These are phyloP conservation scores for Rhinichthys osculus DNA, from an alignment of 2,797 vertebrate species.

Conservation along the genomic window DNA sequence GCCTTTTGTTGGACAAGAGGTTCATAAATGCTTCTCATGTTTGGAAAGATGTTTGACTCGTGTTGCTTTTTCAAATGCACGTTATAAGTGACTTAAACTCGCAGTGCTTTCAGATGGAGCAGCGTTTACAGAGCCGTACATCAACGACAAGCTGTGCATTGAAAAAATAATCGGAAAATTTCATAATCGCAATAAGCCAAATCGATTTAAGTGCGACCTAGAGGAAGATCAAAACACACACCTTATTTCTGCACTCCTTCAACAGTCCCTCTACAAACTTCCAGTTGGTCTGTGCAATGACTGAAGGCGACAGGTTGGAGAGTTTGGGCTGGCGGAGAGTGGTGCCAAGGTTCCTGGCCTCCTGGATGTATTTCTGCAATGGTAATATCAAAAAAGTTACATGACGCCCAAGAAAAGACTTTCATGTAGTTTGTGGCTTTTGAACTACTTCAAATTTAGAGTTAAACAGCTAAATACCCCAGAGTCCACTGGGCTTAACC, in stretches of 20 bases:
- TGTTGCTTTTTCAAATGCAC: too few species aligned
- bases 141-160: too few species aligned
- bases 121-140: too few species aligned
- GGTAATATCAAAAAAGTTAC: conserved; percentile 53
- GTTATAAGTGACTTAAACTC: too few species aligned
- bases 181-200: too few species aligned
- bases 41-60: too few species aligned
- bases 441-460: background rate
- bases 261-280: conserved; percentile 98
- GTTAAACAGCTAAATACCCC: background rate
- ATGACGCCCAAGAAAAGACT: background rate
- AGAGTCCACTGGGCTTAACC: background rate
- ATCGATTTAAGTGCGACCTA: background rate
- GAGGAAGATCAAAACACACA: conserved; percentile 63
- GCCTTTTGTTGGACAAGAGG: too few species aligned
- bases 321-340: conserved; percentile 96
- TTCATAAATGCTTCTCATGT: too few species aligned
- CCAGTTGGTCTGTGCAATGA: conserved; percentile 99
- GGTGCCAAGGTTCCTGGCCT: conserved; percentile 95
- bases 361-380: conserved; percentile 96
- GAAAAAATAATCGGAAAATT: too few species aligned
- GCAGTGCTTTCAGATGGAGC: too few species aligned
- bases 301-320: conserved; percentile 97
- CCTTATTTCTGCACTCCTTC: conserved; percentile 98
- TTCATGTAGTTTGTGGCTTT: background rate